Percentiles rank a stretch among this genome's conserved stretches.
These are phyloP conservation scores for Lobophora halterata DNA, from an alignment of 2,888 invertebrate genomes.

Conservation along the genomic window DNA sequence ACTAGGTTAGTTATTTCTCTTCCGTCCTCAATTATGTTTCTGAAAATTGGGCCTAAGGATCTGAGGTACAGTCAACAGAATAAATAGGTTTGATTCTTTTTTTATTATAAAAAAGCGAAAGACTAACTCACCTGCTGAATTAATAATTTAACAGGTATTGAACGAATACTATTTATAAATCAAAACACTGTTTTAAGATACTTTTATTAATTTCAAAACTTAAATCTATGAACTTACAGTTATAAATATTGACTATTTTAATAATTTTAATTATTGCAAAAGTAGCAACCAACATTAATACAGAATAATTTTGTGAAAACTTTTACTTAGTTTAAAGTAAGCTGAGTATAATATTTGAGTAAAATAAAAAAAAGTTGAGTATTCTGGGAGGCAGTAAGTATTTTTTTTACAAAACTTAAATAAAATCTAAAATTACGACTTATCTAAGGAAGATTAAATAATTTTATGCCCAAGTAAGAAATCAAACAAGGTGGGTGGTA, in stretches of 20 bases:
- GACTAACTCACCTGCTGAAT: too few relatives aligned
- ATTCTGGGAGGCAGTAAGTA: slow-evolving; percentile 25
- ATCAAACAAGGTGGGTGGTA: slow-evolving; percentile 39
- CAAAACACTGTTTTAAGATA: slow-evolving; percentile 3
- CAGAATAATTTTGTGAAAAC: background rate
- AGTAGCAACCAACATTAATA: slow-evolving; percentile 6
- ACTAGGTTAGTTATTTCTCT: too few relatives aligned
- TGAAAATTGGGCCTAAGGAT: too few relatives aligned
- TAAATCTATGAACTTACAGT: slow-evolving; percentile 22
- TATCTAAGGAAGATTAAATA: slow-evolving; percentile 39
- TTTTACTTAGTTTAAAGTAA: slow-evolving; percentile 2
- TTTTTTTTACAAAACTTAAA: slow-evolving; percentile 27
- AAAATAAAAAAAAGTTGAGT: slow-evolving; percentile 16
- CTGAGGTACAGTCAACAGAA: too few relatives aligned
- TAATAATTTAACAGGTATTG: too few relatives aligned
- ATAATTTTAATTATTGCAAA: slow-evolving; percentile 3
- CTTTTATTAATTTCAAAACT: slow-evolving; percentile 17
- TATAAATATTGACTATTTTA: slow-evolving; percentile 24
- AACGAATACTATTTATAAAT: too few relatives aligned
- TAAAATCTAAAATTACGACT: slow-evolving; percentile 34
- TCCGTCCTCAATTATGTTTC: too few relatives aligned
- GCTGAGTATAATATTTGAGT: slow-evolving; percentile 8
- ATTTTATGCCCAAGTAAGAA: slow-evolving; percentile 27
- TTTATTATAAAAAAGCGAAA: too few relatives aligned
- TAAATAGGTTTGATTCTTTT: too few relatives aligned